A percentile compares a stretch with the other conserved stretches of the same genome.
Evolutionary conservation across 2,888 invertebrate species (phyloP).

Genomic region (Leptinotarsa rubiginosa): DNA sequence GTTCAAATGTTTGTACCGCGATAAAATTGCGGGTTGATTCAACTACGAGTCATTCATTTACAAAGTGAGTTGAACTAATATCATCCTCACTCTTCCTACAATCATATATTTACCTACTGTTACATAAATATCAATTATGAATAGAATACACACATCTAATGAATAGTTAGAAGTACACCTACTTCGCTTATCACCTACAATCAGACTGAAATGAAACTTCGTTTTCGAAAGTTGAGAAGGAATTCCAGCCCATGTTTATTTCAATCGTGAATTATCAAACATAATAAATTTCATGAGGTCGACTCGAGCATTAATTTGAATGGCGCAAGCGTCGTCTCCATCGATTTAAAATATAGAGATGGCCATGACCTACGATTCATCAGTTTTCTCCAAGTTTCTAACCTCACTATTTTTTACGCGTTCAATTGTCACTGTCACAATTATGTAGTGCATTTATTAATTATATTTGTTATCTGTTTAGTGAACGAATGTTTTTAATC

Average conservation of each 20-base stretch:
- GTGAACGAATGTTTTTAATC: conserved; percentile 21
- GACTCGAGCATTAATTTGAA: neutral
- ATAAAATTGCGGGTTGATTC: no score
- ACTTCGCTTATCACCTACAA: neutral
- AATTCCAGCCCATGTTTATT: neutral
- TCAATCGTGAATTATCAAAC: neutral
- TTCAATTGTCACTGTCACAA: neutral
- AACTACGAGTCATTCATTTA: no score
- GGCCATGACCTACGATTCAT: conserved; percentile 35
- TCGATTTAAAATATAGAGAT: conserved; percentile 34
- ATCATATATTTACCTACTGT: no score
- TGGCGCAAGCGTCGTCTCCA: conserved; percentile 40
- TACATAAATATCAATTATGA: no score
- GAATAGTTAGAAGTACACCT: neutral
- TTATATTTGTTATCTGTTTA: neutral
- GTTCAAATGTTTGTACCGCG: no score
- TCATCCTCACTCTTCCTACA: no score
- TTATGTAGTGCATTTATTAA: neutral
- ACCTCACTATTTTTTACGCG: conserved; percentile 36
- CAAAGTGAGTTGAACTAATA: no score
- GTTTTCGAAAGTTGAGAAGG: neutral
- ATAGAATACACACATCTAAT: no score
- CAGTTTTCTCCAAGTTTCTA: conserved; percentile 39
- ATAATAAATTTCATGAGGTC: neutral
- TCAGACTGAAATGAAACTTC: neutral